phyloP scores from a whole-genome alignment of 2,113 vertebrate species.

The Brachyhypopomus occidentalis region DNA sequence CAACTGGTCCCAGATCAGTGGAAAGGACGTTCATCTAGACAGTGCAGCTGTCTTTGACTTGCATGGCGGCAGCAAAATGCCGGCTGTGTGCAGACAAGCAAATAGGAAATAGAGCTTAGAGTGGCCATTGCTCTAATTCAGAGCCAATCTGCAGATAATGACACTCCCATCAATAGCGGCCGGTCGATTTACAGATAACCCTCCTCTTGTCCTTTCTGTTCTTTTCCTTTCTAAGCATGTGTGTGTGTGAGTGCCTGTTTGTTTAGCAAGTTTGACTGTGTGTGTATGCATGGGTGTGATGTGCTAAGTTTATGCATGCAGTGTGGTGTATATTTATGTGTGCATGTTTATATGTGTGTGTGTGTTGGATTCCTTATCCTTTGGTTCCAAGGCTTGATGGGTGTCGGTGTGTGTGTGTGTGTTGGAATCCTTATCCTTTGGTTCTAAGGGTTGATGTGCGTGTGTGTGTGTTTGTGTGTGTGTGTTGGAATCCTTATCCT shows the following conservation, averaged over 20 bases:
- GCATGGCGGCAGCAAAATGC: constrained; percentile 64
- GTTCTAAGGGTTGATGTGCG: no score
- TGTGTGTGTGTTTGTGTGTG: no score
- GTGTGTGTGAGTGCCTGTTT: neutral
- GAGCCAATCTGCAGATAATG: constrained; percentile 81
- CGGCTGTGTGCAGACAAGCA: constrained; percentile 67
- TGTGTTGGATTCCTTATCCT: neutral
- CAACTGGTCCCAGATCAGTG: neutral
- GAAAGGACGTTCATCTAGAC: neutral
- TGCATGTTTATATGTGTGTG: neutral
- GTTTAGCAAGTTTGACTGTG: constrained; percentile 19
- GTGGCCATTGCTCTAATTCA: constrained; percentile 79
- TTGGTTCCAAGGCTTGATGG: neutral
- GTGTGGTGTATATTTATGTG: neutral
- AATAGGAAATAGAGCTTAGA: constrained; percentile 72
- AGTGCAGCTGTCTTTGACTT: constrained; percentile 44
- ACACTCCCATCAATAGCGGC: constrained; percentile 81
- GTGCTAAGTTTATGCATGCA: constrained; percentile 36
- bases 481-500: no score
- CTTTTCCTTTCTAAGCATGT: constrained; percentile 41
- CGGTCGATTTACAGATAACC: constrained; percentile 78
- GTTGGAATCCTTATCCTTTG: no score
- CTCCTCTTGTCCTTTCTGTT: constrained; percentile 59
- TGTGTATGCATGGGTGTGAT: neutral
- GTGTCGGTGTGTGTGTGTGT: neutral